Evolutionary conservation across 2,888 invertebrate species (phyloP).

Genomic region (Cybosia mesomella): DNA sequence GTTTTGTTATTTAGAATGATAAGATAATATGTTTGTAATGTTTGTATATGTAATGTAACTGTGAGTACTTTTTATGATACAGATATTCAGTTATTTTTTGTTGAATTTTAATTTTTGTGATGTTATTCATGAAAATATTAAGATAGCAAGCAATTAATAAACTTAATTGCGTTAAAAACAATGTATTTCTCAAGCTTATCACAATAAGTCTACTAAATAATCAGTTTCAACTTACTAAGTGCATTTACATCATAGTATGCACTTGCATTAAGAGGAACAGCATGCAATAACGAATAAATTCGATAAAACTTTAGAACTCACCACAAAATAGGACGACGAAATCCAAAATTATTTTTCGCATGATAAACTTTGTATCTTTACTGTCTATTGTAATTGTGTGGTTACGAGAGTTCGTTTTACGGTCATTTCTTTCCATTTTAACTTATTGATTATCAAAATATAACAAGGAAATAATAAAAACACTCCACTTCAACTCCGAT

Average conservation of each 20-base stretch:
- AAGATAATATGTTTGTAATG: background rate
- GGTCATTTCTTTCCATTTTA: conserved; percentile 79
- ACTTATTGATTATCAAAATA: conserved; percentile 49
- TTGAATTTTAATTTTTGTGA: background rate
- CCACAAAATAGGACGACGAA: conserved; percentile 89
- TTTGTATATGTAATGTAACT: background rate
- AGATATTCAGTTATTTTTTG: background rate
- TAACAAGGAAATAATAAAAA: conserved; percentile 47
- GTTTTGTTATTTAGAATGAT: background rate
- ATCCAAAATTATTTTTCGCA: conserved; percentile 90
- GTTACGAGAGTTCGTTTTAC: conserved; percentile 74
- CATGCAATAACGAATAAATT: background rate
- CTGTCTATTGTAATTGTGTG: conserved; percentile 84
- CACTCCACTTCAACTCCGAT: conserved; percentile 60
- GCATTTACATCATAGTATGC: conserved; percentile 2
- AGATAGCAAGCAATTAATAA: background rate
- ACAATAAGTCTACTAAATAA: conserved; percentile 5
- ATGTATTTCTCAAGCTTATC: conserved; percentile 12
- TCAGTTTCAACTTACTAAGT: background rate
- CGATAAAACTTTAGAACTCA: conserved; percentile 79
- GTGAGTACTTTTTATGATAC: background rate
- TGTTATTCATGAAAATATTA: background rate
- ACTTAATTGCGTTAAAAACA: background rate
- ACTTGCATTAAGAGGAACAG: background rate
- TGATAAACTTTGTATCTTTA: conserved; percentile 82